Evolutionary conservation across 2,888 invertebrate species (phyloP).

Genomic region (Melieria crassipennis): DNA sequence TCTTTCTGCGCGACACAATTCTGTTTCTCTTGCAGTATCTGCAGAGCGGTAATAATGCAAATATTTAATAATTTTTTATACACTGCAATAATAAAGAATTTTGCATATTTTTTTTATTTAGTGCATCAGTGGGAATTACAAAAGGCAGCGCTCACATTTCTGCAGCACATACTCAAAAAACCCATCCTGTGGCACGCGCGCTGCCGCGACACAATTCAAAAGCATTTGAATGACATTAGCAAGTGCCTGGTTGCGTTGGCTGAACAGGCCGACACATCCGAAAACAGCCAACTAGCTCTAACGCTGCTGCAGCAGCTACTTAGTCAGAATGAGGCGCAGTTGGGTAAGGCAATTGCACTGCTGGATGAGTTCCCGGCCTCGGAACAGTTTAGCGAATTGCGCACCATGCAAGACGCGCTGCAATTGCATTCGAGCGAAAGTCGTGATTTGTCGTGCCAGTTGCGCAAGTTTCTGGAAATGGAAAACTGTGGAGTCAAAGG

Average conservation of each 20-base stretch:
- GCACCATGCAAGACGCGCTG: constrained; percentile 34
- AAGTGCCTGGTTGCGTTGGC: constrained; percentile 47
- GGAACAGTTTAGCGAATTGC: constrained; percentile 44
- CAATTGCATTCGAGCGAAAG: constrained; percentile 8
- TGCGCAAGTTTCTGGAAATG: constrained; percentile 45
- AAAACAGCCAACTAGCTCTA: constrained; percentile 41
- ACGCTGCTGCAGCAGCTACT: constrained; percentile 45
- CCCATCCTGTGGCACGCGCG: constrained; percentile 30
- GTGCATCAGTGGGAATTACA: constrained; percentile 37
- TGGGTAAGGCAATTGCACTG: constrained; percentile 44
- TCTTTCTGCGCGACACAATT: constrained; percentile 46
- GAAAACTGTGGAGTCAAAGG: constrained; percentile 46
- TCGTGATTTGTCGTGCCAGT: constrained; percentile 34
- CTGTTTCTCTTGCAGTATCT: constrained; percentile 49
- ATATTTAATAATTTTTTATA: background rate
- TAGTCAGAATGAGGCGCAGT: constrained; percentile 37
- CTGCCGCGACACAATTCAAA: constrained; percentile 35
- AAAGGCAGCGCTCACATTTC: constrained; percentile 43
- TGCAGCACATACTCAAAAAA: constrained; percentile 44
- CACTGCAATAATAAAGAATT: background rate
- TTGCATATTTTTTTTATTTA: background rate
- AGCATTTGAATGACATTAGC: constrained; percentile 49
- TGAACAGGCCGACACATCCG: constrained; percentile 32
- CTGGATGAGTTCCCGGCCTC: constrained; percentile 49
- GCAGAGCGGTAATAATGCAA: constrained; percentile 16